These are phyloP conservation scores for Limnodromus scolopaceus DNA, from an alignment of 2,797 vertebrate species.

Conservation along the genomic window DNA sequence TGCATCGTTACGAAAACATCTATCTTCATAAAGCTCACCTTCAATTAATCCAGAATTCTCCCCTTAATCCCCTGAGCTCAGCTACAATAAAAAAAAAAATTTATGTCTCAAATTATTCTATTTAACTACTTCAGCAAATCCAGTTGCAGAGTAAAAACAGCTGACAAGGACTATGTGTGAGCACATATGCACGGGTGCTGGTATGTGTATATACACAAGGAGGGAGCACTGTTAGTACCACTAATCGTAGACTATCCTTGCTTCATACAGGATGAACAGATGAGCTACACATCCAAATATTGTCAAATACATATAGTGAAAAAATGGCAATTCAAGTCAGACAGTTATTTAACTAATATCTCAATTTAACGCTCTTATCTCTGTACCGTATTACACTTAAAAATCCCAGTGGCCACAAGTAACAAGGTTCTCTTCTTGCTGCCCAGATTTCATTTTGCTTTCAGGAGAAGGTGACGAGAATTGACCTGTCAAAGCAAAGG, in stretches of 20 bases:
- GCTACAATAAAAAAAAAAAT: not conserved
- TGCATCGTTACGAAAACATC: not conserved
- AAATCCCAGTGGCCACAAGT: not conserved
- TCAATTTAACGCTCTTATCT: not conserved
- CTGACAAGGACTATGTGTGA: not conserved
- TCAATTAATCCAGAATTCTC: not conserved
- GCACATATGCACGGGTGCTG: fast-evolving
- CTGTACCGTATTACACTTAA: not conserved
- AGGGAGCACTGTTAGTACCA: not conserved
- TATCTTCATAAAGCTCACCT: not conserved
- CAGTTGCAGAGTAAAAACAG: not conserved
- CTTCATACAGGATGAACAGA: not conserved
- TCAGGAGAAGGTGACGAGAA: not conserved
- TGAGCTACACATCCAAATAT: not conserved
- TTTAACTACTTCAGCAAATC: not conserved
- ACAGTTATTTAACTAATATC: not conserved
- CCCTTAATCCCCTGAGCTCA: not conserved
- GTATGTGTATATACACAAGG: fast-evolving
- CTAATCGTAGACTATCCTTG: not conserved
- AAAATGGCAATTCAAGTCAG: not conserved
- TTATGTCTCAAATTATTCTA: not conserved
- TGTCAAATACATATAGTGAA: not conserved
- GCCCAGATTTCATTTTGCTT: not conserved
- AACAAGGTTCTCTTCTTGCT: not conserved
- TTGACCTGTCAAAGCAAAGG: not conserved